These are phyloP conservation scores for Okapia johnstoni DNA, from an alignment of 2,113 vertebrate species.

Conservation along the genomic window DNA sequence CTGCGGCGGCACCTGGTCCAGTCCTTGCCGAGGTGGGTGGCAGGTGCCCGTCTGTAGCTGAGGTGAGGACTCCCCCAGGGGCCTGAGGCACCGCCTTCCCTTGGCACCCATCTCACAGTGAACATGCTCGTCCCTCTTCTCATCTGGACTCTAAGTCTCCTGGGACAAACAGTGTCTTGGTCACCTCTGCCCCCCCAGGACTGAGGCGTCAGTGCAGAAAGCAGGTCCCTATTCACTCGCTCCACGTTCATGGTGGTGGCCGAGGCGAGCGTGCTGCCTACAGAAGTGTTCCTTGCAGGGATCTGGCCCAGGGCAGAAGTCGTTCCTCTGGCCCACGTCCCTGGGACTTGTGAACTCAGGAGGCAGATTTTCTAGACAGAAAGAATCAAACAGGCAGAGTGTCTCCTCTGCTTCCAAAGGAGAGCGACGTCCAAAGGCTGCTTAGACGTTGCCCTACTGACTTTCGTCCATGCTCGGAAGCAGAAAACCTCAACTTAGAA, in stretches of 20 bases:
- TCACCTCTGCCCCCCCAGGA: background rate
- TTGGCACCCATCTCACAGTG: background rate
- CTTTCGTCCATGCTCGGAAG: background rate
- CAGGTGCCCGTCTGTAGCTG: background rate
- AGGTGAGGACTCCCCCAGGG: background rate
- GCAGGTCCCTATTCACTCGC: no score
- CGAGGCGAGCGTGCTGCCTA: background rate
- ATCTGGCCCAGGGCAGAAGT: background rate
- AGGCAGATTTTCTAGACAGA: background rate
- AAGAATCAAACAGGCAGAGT: background rate
- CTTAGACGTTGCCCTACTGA: background rate
- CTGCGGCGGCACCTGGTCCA: background rate
- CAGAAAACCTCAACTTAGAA: background rate
- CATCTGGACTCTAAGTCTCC: background rate
- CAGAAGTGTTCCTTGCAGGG: background rate
- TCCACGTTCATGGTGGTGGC: rapidly evolving
- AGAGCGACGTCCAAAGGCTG: background rate
- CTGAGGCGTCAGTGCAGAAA: background rate
- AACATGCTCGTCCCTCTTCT: no score
- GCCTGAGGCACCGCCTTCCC: background rate
- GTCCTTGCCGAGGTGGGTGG: background rate
- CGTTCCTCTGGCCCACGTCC: no score
- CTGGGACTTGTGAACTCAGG: background rate
- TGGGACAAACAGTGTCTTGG: background rate
- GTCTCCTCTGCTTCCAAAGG: background rate